phyloP scores from a whole-genome alignment of 2,797 vertebrate genomes.

The Diceros bicornis region DNA sequence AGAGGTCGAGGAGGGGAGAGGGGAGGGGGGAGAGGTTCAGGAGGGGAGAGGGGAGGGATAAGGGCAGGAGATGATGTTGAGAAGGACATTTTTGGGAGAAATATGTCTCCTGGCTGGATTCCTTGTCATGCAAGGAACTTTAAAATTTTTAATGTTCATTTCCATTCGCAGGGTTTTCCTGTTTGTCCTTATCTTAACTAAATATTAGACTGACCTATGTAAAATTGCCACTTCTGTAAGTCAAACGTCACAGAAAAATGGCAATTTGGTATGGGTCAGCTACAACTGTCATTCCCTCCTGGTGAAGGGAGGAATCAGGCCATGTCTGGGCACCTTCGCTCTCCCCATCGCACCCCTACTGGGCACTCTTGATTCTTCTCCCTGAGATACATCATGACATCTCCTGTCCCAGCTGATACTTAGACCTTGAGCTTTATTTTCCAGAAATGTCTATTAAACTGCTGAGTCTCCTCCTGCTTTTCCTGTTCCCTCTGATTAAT shows the following conservation, averaged over 20 bases:
- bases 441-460: not conserved
- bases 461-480: not conserved
- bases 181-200: not conserved
- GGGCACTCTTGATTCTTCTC: not conserved
- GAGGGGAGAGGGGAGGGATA: no score
- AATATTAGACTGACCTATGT: not conserved
- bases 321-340: not conserved
- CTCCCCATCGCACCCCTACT: not conserved
- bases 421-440: not conserved
- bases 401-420: not conserved
- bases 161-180: not conserved
- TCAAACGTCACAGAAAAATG: not conserved
- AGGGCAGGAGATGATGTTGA: not conserved
- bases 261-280: not conserved
- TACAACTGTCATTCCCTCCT: not conserved
- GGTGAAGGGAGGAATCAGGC: not conserved
- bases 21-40: no score
- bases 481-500: not conserved
- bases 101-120: not conserved
- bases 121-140: not conserved
- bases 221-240: not conserved
- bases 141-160: not conserved
- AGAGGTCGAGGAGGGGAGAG: not conserved
- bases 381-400: not conserved
- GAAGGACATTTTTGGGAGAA: not conserved